Percentiles rank a stretch among this genome's conserved stretches.
Conservation (phyloP, 2,113 vertebrate species). For the Mixornis gularis region DNA sequence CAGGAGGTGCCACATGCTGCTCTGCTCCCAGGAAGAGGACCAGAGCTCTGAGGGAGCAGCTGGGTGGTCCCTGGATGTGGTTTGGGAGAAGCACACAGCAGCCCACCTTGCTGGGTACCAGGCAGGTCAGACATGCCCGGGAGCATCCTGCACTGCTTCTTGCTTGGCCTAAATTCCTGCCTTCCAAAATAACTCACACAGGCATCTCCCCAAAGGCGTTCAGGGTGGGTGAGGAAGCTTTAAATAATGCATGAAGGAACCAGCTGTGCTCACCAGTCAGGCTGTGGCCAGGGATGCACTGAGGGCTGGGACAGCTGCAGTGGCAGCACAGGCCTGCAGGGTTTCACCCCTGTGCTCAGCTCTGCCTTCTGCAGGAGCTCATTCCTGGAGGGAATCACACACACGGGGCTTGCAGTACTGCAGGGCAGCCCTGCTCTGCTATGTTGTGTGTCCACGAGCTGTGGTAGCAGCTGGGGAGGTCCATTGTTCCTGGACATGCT, state of each 20-base stretch:
- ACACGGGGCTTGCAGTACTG: background rate
- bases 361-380: background rate
- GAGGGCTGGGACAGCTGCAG: background rate
- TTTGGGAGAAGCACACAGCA: background rate
- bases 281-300: background rate
- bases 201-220: background rate
- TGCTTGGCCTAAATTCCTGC: background rate
- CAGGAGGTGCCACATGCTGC: background rate
- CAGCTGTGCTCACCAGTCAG: background rate
- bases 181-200: background rate
- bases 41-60: fast-evolving
- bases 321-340: fast-evolving
- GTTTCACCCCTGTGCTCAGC: background rate
- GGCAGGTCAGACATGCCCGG: background rate
- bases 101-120: background rate
- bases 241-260: conserved; percentile 2
- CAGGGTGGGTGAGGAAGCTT: background rate
- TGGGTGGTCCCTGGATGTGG: background rate
- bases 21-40: background rate
- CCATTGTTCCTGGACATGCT: fast-evolving
- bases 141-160: background rate
- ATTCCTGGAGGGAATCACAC: background rate
- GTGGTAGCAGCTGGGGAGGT: background rate
- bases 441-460: background rate
- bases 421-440: background rate